These are phyloP conservation scores for Drosophila nebulosa DNA, from an alignment of 1,140 invertebrate genomes.

Conservation along the genomic window DNA sequence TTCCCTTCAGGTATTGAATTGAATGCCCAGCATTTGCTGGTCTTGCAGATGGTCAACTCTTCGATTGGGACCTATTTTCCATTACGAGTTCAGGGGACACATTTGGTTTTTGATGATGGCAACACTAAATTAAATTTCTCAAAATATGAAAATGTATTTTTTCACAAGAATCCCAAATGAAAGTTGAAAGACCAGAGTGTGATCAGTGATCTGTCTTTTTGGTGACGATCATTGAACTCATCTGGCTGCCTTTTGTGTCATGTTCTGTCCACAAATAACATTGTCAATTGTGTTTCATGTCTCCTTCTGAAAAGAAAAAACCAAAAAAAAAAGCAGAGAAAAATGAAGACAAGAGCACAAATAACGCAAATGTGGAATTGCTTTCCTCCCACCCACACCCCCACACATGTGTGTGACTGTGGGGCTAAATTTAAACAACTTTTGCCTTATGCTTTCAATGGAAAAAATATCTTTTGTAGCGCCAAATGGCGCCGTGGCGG, in stretches of 20 bases:
- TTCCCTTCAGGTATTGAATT: background rate
- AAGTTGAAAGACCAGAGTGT: background rate
- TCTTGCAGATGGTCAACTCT: too few species aligned
- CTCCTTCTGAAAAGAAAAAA: constrained; percentile 27
- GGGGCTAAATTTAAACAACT: constrained; percentile 73
- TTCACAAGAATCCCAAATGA: background rate
- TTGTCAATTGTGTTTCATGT: constrained; percentile 45
- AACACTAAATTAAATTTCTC: background rate
- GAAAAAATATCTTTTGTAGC: constrained; percentile 76
- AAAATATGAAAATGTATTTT: background rate
- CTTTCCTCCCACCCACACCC: constrained; percentile 5
- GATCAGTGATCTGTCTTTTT: constrained; percentile 1
- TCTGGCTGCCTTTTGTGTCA: constrained; percentile 28
- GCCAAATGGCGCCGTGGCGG: constrained; percentile 73
- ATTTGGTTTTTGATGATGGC: background rate
- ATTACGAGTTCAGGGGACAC: background rate
- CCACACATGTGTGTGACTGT: constrained; percentile 55
- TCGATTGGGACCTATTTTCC: background rate
- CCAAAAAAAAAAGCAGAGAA: constrained; percentile 10
- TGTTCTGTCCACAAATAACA: constrained; percentile 15
- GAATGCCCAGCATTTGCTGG: too few species aligned
- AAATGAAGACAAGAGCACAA: constrained; percentile 32
- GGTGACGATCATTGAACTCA: constrained; percentile 55
- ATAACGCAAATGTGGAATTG: constrained; percentile 42
- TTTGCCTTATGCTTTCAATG: constrained; percentile 70